phyloP scores from a whole-genome alignment of 92 coral and sea anemone genomes.

The Heteractis magnifica region DNA sequence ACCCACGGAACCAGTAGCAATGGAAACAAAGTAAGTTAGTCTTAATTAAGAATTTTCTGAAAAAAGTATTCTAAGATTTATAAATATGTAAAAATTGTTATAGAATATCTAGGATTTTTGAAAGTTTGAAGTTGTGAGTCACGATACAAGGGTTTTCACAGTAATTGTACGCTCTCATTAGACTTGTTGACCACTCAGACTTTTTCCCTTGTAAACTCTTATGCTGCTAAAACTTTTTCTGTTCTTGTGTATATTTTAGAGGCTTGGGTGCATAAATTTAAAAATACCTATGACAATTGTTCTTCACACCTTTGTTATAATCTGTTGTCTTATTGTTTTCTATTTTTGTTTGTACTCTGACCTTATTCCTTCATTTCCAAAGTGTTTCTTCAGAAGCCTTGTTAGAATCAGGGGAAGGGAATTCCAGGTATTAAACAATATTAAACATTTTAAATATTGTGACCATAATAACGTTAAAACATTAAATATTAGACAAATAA shows the following conservation, averaged over 20 bases:
- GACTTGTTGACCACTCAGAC: too few relatives aligned
- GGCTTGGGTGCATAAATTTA: not conserved
- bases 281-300: not conserved
- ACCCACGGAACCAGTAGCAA: constrained; percentile 4
- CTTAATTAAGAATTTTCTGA: too few relatives aligned
- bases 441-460: not conserved
- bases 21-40: constrained; percentile 21
- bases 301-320: not conserved
- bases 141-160: too few relatives aligned
- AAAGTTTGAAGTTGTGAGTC: too few relatives aligned
- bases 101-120: too few relatives aligned
- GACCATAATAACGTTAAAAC: not conserved
- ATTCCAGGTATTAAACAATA: constrained; percentile 19
- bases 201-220: too few relatives aligned
- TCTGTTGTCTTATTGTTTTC: not conserved
- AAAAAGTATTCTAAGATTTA: too few relatives aligned
- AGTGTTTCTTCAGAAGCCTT: constrained; percentile 38
- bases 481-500: too few relatives aligned
- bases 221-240: too few relatives aligned
- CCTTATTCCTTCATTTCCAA: not conserved
- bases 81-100: too few relatives aligned
- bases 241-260: too few relatives aligned
- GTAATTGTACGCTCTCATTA: too few relatives aligned
- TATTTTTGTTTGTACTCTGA: not conserved
- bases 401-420: constrained; percentile 6